Percentiles rank a stretch among this genome's conserved stretches.
Evolutionary conservation across 2,797 vertebrate species (phyloP).

Genomic region (Poeciliopsis paucimaculata): DNA sequence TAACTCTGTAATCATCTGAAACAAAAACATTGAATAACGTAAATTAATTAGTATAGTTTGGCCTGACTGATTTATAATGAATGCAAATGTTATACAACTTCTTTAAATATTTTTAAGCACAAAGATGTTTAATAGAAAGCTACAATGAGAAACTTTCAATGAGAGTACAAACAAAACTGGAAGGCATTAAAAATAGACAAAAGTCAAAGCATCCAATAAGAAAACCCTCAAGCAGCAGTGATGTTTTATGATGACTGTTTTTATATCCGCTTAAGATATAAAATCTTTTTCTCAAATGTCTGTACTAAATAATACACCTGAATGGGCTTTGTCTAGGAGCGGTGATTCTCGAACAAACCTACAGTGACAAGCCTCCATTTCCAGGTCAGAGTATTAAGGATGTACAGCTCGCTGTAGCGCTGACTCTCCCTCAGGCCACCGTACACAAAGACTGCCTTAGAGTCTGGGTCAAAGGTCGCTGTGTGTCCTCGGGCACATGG

Average conservation of each 20-base stretch:
- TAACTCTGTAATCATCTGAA: neutral
- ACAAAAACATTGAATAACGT: neutral
- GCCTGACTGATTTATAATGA: neutral
- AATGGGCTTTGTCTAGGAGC: neutral
- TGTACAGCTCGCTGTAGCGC: slow-evolving; percentile 79
- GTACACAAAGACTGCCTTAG: slow-evolving; percentile 86
- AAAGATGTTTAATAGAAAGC: neutral
- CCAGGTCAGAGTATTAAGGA: slow-evolving; percentile 88
- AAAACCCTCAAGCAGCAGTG: neutral
- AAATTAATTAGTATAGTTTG: neutral
- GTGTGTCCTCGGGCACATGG: slow-evolving; percentile 82
- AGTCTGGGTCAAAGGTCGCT: slow-evolving; percentile 87
- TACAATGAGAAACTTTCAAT: neutral
- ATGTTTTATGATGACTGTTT: neutral
- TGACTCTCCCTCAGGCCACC: slow-evolving; percentile 85
- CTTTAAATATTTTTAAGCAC: neutral
- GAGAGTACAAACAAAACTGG: neutral
- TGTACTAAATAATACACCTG: neutral
- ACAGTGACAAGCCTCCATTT: slow-evolving; percentile 87
- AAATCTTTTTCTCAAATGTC: neutral
- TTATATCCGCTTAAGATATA: neutral
- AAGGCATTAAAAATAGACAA: neutral
- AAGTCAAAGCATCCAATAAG: neutral
- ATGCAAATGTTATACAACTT: neutral
- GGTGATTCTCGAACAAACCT: slow-evolving; percentile 62